Evolutionary conservation across 2,797 vertebrate species (phyloP), one percentile per base, ranked within the genome.

Genomic region (Bradypodion pumilum): DNA sequence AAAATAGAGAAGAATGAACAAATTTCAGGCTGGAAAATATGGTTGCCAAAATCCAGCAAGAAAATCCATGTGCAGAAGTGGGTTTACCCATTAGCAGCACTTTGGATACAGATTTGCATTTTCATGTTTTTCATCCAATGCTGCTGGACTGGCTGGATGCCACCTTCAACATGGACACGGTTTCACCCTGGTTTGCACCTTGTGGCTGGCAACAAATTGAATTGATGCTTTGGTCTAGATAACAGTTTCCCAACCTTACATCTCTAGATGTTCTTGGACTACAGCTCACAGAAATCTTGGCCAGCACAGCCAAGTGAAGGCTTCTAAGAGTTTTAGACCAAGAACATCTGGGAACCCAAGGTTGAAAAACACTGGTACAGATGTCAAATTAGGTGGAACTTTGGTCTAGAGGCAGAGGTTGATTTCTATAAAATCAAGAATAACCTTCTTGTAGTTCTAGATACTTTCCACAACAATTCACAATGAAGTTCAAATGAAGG

Each of bases 1-100:
- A 90, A 90, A 86, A 16, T 46, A 15, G 25, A 23, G 15, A 56
- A 49, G 3, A 15, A 2, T 62, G 13, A 82, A 62, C 23, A 52
- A 29, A 35, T 15, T 7, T 7, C 15, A 27, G 35, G 5, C 29
- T 60, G 29, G n/a, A 81, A 63, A 74, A 66, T 27, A 63, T 9
- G 23, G 65, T 37, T n/a, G 16, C 16, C 3, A 35, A 49, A n/a
- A 49, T 37, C 44, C 46, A 82, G 44, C 35, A 56, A 56, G 44
- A 9, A 32, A 29, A 65, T 35, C 23, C 23, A 32, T 32, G 37
- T 3, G 3, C 15, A 62, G 8, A 70, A 70, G 52, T 12, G n/a
- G 59, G 7, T 3, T 52, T 49, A 49, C 25, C 19, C 35, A 82
- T 25, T 5, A 19, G 44, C 23, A 52, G 35, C 5, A 37, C 40